These are phyloP conservation scores for Salpingus planirostris DNA, from an alignment of 2,888 invertebrate genomes.

Conservation along the genomic window DNA sequence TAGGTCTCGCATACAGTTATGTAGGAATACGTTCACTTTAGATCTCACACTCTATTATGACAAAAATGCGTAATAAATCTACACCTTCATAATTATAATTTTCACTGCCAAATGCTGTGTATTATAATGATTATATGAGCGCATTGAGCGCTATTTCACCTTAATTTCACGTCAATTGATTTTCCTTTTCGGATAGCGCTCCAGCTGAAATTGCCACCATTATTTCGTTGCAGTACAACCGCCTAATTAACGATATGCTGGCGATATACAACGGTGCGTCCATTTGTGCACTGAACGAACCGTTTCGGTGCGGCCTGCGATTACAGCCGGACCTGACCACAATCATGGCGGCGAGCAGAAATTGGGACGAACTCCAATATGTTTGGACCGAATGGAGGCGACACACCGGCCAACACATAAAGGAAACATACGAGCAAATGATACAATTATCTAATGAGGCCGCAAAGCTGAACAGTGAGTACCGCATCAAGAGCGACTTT, in stretches of 20 bases:
- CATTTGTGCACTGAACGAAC: conserved; percentile 76
- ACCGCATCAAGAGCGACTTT: no score
- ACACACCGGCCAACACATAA: conserved; percentile 69
- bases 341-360: conserved; percentile 71
- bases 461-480: conserved; percentile 71
- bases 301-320: conserved; percentile 70
- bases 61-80: no score
- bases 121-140: no score
- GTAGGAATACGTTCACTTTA: no score
- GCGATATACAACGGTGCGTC: conserved; percentile 79
- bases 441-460: conserved; percentile 73
- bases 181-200: neutral
- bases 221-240: conserved; percentile 61
- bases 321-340: conserved; percentile 68
- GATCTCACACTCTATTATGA: no score
- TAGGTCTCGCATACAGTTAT: no score
- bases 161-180: no score
- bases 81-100: no score
- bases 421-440: conserved; percentile 72
- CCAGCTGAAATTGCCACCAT: neutral
- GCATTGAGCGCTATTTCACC: no score
- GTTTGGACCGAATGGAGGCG: conserved; percentile 88
- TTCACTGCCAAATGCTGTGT: no score
- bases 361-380: conserved; percentile 83
- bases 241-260: conserved; percentile 80